These are phyloP conservation scores for Leptinotarsa juncta DNA, from an alignment of 2,888 invertebrate genomes.

Conservation along the genomic window DNA sequence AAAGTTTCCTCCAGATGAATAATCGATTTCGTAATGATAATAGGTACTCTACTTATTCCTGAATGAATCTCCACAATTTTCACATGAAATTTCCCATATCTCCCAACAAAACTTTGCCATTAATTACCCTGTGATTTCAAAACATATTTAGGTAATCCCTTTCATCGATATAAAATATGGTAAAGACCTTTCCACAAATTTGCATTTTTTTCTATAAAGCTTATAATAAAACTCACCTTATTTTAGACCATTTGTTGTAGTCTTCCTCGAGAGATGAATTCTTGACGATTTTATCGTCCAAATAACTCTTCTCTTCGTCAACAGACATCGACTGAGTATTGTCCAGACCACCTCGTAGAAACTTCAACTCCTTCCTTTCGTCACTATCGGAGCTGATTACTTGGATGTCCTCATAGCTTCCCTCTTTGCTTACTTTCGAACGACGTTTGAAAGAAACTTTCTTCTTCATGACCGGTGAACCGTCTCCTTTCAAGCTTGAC, in stretches of 20 bases:
- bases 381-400: conserved; percentile 29
- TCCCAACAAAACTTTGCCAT: no score
- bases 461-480: conserved; percentile 59
- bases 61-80: no score
- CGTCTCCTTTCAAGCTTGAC: conserved; percentile 52
- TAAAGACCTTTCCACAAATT: background rate
- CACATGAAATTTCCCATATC: no score
- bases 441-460: conserved; percentile 63
- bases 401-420: conserved; percentile 54
- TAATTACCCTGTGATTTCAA: no score
- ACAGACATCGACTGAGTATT: conserved; percentile 56
- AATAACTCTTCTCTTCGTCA: conserved; percentile 58
- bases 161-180: no score
- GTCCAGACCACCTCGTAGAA: background rate
- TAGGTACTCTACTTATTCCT: no score
- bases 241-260: conserved; percentile 64
- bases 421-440: conserved; percentile 54
- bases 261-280: conserved; percentile 60
- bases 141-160: no score
- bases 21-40: no score
- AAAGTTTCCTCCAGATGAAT: no score
- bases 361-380: conserved; percentile 36
- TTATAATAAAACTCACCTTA: conserved; percentile 58
- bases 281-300: conserved; percentile 59
- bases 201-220: background rate